phyloP scores from a whole-genome alignment of 1,140 invertebrate species.

The Tetraneura akinire region DNA sequence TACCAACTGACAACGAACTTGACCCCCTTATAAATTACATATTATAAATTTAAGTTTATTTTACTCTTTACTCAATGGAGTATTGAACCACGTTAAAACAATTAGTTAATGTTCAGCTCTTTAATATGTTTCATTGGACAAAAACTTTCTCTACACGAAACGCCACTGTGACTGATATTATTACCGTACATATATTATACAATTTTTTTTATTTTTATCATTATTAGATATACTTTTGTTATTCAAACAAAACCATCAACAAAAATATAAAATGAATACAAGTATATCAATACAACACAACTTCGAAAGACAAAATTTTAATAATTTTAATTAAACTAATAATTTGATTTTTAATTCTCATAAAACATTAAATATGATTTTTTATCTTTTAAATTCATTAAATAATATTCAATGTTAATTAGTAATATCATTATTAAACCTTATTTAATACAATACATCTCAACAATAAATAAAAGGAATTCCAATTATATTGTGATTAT shows the following conservation, averaged over 20 bases:
- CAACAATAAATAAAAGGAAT: neutral
- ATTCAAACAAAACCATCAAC: conserved; percentile 32
- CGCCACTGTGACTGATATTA: conserved; percentile 11
- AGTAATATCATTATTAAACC: neutral
- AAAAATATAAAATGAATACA: too few species aligned
- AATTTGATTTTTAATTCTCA: neutral
- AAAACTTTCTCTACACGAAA: conserved; percentile 26
- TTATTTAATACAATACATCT: neutral
- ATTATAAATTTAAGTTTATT: conserved; percentile 9
- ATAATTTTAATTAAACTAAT: too few species aligned
- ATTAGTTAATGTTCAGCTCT: conserved; percentile 41
- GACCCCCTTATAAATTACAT: neutral
- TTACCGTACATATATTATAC: conserved; percentile 24
- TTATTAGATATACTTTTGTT: conserved; percentile 16
- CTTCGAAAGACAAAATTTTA: too few species aligned
- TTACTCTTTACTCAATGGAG: neutral
- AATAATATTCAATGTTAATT: too few species aligned
- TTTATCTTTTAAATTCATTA: too few species aligned
- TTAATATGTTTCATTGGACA: conserved; percentile 32
- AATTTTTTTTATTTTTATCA: neutral
- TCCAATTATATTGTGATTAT: neutral
- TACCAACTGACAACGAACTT: neutral
- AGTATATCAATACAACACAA: conserved; percentile 29
- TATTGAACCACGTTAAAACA: conserved; percentile 7
- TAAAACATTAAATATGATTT: too few species aligned